Percentiles rank a stretch among this genome's conserved stretches.
These are phyloP conservation scores for Protonibea diacanthus DNA, from an alignment of 2,797 vertebrate species.

Conservation along the genomic window DNA sequence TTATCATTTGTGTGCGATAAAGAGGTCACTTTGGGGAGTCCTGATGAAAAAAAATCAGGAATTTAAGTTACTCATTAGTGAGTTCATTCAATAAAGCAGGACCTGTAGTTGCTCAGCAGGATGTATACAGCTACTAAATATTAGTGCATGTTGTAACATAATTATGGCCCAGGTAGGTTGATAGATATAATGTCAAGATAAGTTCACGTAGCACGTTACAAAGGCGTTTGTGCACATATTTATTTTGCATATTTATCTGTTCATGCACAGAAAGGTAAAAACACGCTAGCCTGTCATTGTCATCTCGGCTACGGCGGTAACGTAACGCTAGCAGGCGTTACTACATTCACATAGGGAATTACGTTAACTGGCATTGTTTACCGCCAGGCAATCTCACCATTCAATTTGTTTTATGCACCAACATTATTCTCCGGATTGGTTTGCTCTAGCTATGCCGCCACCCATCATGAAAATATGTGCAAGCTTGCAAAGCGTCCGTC, in stretches of 20 bases:
- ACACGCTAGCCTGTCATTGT: too few relatives aligned
- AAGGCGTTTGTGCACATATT: not conserved
- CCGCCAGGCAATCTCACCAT: not conserved
- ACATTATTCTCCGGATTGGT: fast-evolving
- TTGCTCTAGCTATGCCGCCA: not conserved
- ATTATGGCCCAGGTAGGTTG: not conserved
- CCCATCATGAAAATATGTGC: constrained; percentile 12
- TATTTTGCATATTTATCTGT: not conserved
- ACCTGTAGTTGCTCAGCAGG: too few relatives aligned
- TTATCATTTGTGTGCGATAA: not conserved
- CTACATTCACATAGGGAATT: not conserved
- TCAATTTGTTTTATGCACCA: not conserved
- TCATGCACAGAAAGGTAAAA: not conserved
- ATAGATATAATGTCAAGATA: not conserved
- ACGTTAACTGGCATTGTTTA: not conserved
- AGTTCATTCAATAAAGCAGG: too few relatives aligned
- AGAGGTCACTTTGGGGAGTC: not conserved
- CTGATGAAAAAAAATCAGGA: not conserved
- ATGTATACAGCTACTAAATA: not conserved
- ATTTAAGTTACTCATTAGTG: not conserved
- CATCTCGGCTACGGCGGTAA: not conserved
- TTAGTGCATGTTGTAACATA: too few relatives aligned
- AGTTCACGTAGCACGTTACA: not conserved
- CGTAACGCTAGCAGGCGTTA: not conserved
- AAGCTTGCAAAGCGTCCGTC: constrained; percentile 51